Evolutionary conservation across 2,113 vertebrate genomes (phyloP).

Genomic region (Oceanodroma tethys): DNA sequence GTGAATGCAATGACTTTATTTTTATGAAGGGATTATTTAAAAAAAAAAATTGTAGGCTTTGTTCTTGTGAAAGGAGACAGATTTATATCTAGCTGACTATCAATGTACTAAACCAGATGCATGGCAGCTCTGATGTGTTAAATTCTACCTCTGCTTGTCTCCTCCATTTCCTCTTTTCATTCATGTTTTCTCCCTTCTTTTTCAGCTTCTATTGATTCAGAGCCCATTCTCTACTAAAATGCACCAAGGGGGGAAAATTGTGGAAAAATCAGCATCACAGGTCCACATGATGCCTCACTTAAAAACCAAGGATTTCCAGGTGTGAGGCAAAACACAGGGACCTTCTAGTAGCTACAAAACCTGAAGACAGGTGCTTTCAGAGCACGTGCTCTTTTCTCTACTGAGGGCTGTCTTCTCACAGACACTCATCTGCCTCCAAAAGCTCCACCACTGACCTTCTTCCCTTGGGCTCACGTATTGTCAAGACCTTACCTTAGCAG

Average conservation of each 20-base stretch:
- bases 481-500: conserved; percentile 83
- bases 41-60: not conserved
- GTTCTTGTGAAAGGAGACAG: not conserved
- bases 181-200: not conserved
- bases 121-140: not conserved
- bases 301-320: not conserved
- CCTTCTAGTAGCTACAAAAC: not conserved
- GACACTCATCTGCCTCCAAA: not conserved
- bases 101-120: not conserved
- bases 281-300: not conserved
- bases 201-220: not conserved
- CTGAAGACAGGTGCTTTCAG: not conserved
- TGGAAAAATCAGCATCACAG: not conserved
- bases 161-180: not conserved
- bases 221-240: not conserved
- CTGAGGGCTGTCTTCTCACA: not conserved
- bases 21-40: not conserved
- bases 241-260: not conserved
- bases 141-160: not conserved
- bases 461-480: not conserved
- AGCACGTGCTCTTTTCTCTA: not conserved
- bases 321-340: not conserved
- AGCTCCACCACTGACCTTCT: not conserved
- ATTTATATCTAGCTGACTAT: not conserved
- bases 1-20: not conserved